Percentiles rank a stretch among this genome's conserved stretches.
phyloP scores from a whole-genome alignment of 2,888 invertebrate genomes.

The Catocala sponsa region DNA sequence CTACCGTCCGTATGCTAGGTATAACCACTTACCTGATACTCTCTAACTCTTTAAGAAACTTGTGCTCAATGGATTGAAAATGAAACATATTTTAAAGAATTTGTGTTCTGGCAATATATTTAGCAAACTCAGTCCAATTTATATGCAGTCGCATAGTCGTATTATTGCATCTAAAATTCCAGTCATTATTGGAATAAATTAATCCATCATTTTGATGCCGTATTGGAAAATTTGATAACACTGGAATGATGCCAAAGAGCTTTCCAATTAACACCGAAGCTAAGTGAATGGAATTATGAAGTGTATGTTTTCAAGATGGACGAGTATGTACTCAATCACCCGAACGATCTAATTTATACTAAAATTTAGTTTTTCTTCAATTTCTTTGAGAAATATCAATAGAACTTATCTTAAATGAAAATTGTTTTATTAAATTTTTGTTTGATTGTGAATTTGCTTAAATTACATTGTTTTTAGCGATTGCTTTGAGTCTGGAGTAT shows the following conservation, averaged over 20 bases:
- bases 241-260: slow-evolving; percentile 47
- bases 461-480: too few species aligned
- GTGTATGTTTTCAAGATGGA: slow-evolving; percentile 28
- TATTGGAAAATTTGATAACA: slow-evolving; percentile 37
- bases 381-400: background rate
- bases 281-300: slow-evolving; percentile 38
- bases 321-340: slow-evolving; percentile 17
- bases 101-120: too few species aligned
- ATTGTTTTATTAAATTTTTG: too few species aligned
- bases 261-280: slow-evolving; percentile 44
- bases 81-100: too few species aligned
- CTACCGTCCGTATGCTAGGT: too few species aligned
- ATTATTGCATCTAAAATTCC: background rate
- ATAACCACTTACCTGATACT: too few species aligned
- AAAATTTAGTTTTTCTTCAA: background rate
- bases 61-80: too few species aligned
- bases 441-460: too few species aligned
- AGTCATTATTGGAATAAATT: slow-evolving; percentile 21
- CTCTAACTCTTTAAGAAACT: too few species aligned
- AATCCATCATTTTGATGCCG: slow-evolving; percentile 35
- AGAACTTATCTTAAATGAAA: too few species aligned
- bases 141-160: background rate
- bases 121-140: too few species aligned
- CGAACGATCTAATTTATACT: slow-evolving; percentile 9
- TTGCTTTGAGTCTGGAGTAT: too few species aligned